A percentile compares a stretch with the other conserved stretches of the same genome.
Conservation (phyloP, 2,888 invertebrate species). For the Lepidocyrtinus sp. region DNA sequence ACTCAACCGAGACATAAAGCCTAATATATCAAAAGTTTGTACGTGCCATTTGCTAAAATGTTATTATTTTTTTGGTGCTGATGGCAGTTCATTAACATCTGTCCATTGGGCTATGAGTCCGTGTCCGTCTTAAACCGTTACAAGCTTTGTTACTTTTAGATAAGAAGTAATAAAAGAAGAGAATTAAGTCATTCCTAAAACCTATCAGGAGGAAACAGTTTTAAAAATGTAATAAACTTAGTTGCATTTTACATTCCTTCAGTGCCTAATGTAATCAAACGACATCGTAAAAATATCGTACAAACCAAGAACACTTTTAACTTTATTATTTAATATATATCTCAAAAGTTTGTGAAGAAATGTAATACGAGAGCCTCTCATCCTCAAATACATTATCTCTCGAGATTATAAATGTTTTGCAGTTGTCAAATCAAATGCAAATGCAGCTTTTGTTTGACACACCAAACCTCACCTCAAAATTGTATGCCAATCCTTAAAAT, state of each 20-base stretch:
- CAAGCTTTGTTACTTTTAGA: neutral
- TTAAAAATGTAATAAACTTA: too few relatives aligned
- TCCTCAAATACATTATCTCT: neutral
- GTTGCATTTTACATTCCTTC: too few relatives aligned
- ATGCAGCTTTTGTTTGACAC: too few relatives aligned
- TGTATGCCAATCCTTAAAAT: neutral
- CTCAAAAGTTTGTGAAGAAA: too few relatives aligned
- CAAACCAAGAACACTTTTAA: neutral
- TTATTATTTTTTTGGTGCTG: neutral
- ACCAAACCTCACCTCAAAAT: neutral
- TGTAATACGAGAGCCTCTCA: neutral
- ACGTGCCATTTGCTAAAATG: too few relatives aligned
- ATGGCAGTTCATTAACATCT: neutral
- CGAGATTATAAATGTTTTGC: neutral
- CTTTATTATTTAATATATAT: too few relatives aligned
- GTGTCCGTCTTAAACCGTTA: neutral
- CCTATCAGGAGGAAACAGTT: too few relatives aligned
- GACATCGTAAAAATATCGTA: neutral
- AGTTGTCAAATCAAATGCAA: constrained; percentile 5
- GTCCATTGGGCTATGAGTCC: neutral
- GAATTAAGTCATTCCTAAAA: neutral
- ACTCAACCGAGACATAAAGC: too few relatives aligned
- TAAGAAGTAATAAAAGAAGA: constrained; percentile 1
- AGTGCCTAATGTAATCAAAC: neutral
- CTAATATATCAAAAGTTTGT: too few relatives aligned